A percentile compares a stretch with the other conserved stretches of the same genome.
phyloP scores from a whole-genome alignment of 1,140 invertebrate species.

The Papilio helenus region DNA sequence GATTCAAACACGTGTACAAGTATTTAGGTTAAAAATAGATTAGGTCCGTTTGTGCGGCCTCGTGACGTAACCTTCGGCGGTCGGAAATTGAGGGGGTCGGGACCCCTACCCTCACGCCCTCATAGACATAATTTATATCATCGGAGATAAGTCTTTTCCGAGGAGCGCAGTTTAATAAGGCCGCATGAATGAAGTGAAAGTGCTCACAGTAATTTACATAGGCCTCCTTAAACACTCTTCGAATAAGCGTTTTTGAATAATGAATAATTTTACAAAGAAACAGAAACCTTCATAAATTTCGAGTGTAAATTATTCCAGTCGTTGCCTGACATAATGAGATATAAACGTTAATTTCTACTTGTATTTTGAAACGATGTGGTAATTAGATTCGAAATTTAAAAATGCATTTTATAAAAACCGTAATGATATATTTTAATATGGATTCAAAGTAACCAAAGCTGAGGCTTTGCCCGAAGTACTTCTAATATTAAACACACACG shows the following conservation, averaged over 20 bases:
- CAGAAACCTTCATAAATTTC: slow-evolving; percentile 31
- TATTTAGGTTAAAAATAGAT: slow-evolving; percentile 55
- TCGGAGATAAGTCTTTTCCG: slow-evolving; percentile 45
- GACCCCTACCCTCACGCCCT: slow-evolving; percentile 38
- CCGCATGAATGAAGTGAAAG: slow-evolving; percentile 45
- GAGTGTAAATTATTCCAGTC: background rate
- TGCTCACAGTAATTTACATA: slow-evolving; percentile 38
- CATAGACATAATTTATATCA: slow-evolving; percentile 53
- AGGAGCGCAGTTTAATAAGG: slow-evolving; percentile 49
- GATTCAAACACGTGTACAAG: slow-evolving; percentile 40
- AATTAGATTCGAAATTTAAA: background rate
- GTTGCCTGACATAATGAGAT: background rate
- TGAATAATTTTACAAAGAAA: slow-evolving; percentile 35
- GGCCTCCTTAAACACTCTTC: slow-evolving; percentile 17
- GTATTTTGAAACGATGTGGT: background rate
- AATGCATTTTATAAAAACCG: background rate
- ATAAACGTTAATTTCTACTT: slow-evolving; percentile 15
- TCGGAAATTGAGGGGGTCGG: slow-evolving; percentile 33
- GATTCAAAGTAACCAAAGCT: background rate
- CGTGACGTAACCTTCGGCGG: slow-evolving; percentile 42
- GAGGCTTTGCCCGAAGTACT: background rate
- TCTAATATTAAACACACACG: too few relatives aligned
- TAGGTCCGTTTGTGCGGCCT: slow-evolving; percentile 46
- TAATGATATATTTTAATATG: background rate
- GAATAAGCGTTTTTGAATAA: slow-evolving; percentile 37